These are phyloP conservation scores for Drosophila varians DNA, from an alignment of 1,140 invertebrate species.

Conservation along the genomic window DNA sequence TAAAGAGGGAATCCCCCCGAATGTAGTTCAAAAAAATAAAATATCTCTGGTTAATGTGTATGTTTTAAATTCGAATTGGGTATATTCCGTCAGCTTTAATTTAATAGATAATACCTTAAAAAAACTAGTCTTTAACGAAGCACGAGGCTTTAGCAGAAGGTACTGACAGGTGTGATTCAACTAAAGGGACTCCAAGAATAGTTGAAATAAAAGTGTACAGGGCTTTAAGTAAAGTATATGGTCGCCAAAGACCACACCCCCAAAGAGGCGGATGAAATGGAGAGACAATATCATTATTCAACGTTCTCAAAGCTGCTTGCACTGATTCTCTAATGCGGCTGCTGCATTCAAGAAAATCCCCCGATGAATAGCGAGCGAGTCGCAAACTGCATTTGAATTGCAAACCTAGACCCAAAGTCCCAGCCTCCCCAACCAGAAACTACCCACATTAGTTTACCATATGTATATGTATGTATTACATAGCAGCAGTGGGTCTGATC, in stretches of 20 bases:
- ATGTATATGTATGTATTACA: conserved; percentile 30
- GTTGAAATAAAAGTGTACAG: no score
- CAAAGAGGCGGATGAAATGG: neutral
- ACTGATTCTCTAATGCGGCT: conserved; percentile 29
- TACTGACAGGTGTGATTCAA: no score
- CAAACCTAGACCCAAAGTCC: conserved; percentile 11
- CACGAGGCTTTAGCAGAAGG: no score
- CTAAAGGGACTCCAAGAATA: no score
- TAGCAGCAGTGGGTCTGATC: conserved; percentile 30
- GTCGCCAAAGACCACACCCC: no score
- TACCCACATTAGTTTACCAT: conserved; percentile 53
- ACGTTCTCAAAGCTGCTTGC: conserved; percentile 27
- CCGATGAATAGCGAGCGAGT: conserved; percentile 44
- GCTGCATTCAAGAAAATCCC: conserved; percentile 37
- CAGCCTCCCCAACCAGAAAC: neutral
- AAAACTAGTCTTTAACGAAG: no score
- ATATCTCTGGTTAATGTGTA: no score
- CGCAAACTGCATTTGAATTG: conserved; percentile 55
- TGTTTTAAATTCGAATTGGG: no score
- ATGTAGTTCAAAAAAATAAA: no score
- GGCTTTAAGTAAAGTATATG: no score
- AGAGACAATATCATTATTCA: conserved; percentile 25
- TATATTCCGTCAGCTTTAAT: no score
- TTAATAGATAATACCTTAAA: no score
- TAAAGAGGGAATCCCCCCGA: neutral